A percentile compares a stretch with the other conserved stretches of the same genome.
These are phyloP conservation scores for Oconnorella tubifera DNA, from an alignment of 2,888 invertebrate species.

Conservation along the genomic window DNA sequence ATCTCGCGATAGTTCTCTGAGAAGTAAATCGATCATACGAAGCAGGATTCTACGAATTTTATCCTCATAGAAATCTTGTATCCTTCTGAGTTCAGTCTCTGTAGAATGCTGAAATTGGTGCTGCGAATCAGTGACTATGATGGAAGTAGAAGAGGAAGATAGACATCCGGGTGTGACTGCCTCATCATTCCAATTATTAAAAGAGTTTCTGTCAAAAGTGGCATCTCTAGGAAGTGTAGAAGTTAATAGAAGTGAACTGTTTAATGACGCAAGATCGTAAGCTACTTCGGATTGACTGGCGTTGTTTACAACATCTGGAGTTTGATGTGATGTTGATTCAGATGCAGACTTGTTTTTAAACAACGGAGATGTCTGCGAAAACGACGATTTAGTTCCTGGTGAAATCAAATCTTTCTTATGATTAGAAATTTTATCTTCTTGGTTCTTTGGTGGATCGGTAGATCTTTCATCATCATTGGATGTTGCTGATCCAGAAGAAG, in stretches of 20 bases:
- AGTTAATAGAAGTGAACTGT: neutral
- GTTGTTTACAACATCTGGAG: too few relatives aligned
- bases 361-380: neutral
- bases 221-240: neutral
- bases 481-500: slow-evolving; percentile 2
- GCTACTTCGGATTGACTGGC: too few relatives aligned
- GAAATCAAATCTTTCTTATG: too few relatives aligned
- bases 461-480: neutral
- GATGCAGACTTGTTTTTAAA: neutral
- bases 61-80: slow-evolving; percentile 7
- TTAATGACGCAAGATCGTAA: neutral
- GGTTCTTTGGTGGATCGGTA: neutral
- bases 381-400: neutral
- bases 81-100: neutral
- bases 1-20: slow-evolving; percentile 25
- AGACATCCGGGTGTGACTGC: neutral
- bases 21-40: slow-evolving; percentile 30
- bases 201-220: too few relatives aligned
- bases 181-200: too few relatives aligned
- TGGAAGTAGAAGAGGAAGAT: neutral
- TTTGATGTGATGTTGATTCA: too few relatives aligned
- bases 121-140: neutral
- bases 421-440: too few relatives aligned
- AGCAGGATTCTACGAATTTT: slow-evolving; percentile 29
- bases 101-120: neutral